Base-by-base conservation (phyloP, 1,140 invertebrate genomes). In the Nasonia vitripennis region DNA sequence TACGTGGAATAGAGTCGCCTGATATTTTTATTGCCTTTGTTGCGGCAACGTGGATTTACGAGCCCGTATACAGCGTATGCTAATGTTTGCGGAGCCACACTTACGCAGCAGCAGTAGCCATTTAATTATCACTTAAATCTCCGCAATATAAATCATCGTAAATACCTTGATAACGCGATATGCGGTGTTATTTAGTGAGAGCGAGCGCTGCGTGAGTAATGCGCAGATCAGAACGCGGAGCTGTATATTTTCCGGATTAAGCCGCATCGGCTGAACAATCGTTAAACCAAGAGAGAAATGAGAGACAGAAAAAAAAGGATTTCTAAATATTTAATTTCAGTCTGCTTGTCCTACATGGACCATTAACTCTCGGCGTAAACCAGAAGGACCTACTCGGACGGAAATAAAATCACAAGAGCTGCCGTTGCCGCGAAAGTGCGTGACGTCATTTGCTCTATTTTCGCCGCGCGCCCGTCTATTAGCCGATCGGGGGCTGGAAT, bases 61-160 rank as follows among this genome's bases (percentile, higher is more conserved):
- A 62, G 55, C 20, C 17, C 55, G 20, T 62, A 62, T 17, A 17
- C 12, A 20, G 55, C 55, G 20, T 71, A 71, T 71, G 31, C 70
- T 27, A 31, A 71, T 71, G 70, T 34, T 27, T 71, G 70, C 23
- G 27, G 10, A 34, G 23, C 27, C 27, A 71, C 2, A 34, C 31
- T 71, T 11, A 71, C 27, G 70, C 55, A 62, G 55, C 14, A 41
- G 17, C 17, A 62, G 34, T 37, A 37, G 20, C 55, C 6, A 62
- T 62, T 62, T 62, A 62, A 62, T 62, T 62, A 62, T 62, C 55
- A 62, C 17, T 62, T 62, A 62, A 62, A 62, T 62, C 55, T n/a
- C 17, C 5, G 55, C 55, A n/a, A n/a, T n/a, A 62, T 62, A 62
- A 55, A 55, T 55, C 51, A 55, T 55, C 14, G 11, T 55, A 55